Conservation (phyloP, 2,113 vertebrate genomes). For the Silurus glanis region DNA sequence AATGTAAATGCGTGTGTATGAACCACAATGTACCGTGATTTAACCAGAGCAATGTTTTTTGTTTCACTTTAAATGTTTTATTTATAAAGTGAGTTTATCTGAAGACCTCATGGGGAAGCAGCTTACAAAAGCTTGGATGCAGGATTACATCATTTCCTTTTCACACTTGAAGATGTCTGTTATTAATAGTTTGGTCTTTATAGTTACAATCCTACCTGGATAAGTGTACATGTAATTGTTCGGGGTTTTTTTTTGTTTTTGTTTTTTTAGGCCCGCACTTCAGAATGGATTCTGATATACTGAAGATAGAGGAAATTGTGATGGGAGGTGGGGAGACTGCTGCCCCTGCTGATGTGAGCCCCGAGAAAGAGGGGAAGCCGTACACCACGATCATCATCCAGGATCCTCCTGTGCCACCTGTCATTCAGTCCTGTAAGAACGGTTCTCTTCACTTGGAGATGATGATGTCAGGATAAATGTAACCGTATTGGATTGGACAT, state of each 20-base stretch:
- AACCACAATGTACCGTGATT: not conserved
- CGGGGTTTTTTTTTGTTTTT: too few relatives aligned
- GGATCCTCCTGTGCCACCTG: constrained; percentile 56
- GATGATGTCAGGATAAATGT: not conserved
- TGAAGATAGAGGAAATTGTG: constrained; percentile 76
- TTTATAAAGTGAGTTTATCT: not conserved
- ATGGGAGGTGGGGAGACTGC: constrained; percentile 67
- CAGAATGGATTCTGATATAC: constrained; percentile 73
- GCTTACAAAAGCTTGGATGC: not conserved
- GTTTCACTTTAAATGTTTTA: not conserved
- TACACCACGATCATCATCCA: constrained; percentile 63
- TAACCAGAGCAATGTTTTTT: not conserved
- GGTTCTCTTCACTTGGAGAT: not conserved
- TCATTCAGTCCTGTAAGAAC: constrained; percentile 58
- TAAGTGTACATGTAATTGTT: too few relatives aligned
- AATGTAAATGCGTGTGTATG: too few relatives aligned
- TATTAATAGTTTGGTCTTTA: not conserved
- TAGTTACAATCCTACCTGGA: not conserved
- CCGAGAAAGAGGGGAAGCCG: constrained; percentile 61
- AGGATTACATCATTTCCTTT: not conserved
- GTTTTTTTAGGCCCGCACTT: not conserved
- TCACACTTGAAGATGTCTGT: not conserved
- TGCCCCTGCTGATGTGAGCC: constrained; percentile 58
- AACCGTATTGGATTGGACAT: not conserved
- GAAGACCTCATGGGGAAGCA: not conserved